phyloP scores from a whole-genome alignment of 2,888 invertebrate species.

The Yponomeuta malinellus region DNA sequence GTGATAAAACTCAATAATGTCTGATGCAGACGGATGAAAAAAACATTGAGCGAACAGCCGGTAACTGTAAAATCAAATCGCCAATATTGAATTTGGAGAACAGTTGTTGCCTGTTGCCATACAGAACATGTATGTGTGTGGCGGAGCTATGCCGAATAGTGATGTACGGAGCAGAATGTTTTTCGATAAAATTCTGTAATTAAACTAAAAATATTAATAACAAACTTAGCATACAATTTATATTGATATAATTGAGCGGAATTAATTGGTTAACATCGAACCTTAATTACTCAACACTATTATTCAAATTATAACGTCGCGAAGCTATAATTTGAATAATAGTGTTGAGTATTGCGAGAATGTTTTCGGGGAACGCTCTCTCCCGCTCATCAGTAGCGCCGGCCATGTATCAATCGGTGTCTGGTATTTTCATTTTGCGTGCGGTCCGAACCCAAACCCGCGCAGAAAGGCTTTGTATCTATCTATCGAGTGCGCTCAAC shows the following conservation, averaged over 20 bases:
- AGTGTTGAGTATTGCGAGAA: too few relatives aligned
- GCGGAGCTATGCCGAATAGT: neutral
- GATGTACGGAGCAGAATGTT: too few relatives aligned
- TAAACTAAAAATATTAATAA: too few relatives aligned
- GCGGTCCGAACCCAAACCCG: slow-evolving; percentile 6
- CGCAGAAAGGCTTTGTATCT: slow-evolving; percentile 19
- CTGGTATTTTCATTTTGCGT: slow-evolving; percentile 5
- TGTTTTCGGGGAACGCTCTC: too few relatives aligned
- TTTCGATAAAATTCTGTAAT: too few relatives aligned
- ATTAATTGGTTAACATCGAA: too few relatives aligned
- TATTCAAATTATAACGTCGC: too few relatives aligned
- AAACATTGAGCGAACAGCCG: neutral
- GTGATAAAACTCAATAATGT: neutral
- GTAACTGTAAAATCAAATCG: neutral
- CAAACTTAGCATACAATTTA: too few relatives aligned
- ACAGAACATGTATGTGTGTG: neutral
- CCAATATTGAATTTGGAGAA: slow-evolving; percentile 1
- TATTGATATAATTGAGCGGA: too few relatives aligned
- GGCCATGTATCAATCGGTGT: neutral
- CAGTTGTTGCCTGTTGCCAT: neutral
- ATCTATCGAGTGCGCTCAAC: slow-evolving; percentile 21
- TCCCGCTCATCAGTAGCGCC: too few relatives aligned
- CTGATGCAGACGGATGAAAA: neutral
- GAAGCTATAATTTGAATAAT: too few relatives aligned
- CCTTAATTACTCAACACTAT: too few relatives aligned